Conservation (phyloP, 2,888 invertebrate genomes). For the Platynereis dumerilii region DNA sequence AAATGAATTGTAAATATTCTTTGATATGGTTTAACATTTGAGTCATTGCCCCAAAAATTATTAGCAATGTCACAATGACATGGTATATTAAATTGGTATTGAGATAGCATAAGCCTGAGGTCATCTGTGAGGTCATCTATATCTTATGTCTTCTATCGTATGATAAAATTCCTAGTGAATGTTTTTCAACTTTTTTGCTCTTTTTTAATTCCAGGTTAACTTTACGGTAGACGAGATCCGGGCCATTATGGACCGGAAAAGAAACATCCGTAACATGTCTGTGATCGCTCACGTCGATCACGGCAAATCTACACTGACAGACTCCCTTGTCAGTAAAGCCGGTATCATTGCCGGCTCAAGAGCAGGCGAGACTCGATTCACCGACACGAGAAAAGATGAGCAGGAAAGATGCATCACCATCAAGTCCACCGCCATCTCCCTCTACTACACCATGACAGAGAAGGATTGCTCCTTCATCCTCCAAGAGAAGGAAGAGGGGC, state of each 20-base stretch:
- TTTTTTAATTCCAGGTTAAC: conserved; percentile 84
- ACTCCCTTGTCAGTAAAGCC: conserved; percentile 99
- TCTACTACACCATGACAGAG: conserved; percentile 96
- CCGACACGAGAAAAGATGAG: conserved; percentile 99
- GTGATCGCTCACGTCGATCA: conserved; percentile 99
- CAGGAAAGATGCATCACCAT: conserved; percentile 99
- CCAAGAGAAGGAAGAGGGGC: conserved; percentile 67
- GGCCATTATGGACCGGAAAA: conserved; percentile 99
- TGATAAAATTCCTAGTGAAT: no score
- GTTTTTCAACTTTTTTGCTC: no score
- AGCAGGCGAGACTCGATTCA: conserved; percentile 98
- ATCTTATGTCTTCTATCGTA: no score
- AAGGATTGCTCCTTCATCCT: conserved; percentile 95
- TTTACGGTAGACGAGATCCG: conserved; percentile 99
- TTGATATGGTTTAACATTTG: no score
- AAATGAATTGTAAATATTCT: no score
- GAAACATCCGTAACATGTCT: conserved; percentile 99
- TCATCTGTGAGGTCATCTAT: no score
- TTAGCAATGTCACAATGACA: no score
- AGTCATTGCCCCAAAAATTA: no score
- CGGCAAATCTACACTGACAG: conserved; percentile 99
- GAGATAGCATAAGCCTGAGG: no score
- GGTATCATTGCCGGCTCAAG: conserved; percentile 99
- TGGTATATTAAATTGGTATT: no score
- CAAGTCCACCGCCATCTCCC: conserved; percentile 99